These are phyloP conservation scores for Celastrina argiolus DNA, from an alignment of 2,888 invertebrate genomes.

Conservation along the genomic window DNA sequence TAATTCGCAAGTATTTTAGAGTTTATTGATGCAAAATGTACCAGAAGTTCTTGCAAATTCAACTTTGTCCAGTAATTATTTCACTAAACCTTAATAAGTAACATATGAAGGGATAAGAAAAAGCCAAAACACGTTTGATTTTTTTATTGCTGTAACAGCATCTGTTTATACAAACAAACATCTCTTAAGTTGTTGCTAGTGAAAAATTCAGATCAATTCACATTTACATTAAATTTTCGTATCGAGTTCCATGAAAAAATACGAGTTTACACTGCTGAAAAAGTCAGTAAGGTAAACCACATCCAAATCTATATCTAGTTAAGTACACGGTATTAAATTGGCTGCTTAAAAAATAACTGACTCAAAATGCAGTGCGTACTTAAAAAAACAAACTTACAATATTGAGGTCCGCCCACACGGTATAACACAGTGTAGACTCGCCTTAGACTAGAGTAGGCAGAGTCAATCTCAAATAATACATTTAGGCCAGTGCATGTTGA, in stretches of 20 bases:
- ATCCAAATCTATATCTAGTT: constrained; percentile 36
- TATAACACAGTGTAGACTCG: constrained; percentile 31
- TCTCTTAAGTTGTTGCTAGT: constrained; percentile 65
- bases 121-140: constrained; percentile 35
- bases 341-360: constrained; percentile 42
- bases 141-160: constrained; percentile 77
- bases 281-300: constrained; percentile 40
- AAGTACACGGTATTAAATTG: constrained; percentile 21
- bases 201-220: constrained; percentile 60
- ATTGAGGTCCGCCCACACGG: constrained; percentile 44
- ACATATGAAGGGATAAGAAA: constrained; percentile 22
- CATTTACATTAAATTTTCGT: constrained; percentile 51
- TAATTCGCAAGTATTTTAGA: no score
- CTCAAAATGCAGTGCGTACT: constrained; percentile 53
- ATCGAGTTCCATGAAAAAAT: constrained; percentile 45
- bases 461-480: constrained; percentile 46
- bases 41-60: no score
- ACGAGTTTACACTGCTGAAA: constrained; percentile 41
- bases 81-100: no score
- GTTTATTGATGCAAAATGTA: no score
- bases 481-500: background rate
- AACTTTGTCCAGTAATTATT: no score
- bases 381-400: constrained; percentile 47
- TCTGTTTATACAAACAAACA: constrained; percentile 72
- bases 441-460: constrained; percentile 51